Evolutionary conservation across 2,888 invertebrate genomes (phyloP).

Genomic region (Notodonta ziczac): DNA sequence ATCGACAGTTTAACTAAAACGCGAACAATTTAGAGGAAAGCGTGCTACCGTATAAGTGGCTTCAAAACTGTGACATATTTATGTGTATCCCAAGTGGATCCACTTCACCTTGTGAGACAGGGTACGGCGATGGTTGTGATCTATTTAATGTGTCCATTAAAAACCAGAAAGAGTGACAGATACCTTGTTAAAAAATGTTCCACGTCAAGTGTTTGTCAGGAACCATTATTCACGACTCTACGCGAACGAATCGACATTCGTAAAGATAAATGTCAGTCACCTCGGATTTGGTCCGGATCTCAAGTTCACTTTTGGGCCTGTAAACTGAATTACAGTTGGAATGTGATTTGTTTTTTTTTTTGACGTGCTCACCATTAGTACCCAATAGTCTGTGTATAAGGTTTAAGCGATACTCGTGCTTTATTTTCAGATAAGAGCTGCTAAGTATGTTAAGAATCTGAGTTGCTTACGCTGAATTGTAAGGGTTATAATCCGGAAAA

Average conservation of each 20-base stretch:
- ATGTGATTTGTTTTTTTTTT: neutral
- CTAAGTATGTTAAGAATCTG: neutral
- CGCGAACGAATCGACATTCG: neutral
- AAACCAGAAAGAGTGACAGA: neutral
- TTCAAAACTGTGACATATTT: neutral
- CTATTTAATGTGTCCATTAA: neutral
- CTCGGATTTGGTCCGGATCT: neutral
- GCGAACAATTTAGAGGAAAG: no score
- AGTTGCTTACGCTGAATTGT: no score
- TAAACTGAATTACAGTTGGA: neutral
- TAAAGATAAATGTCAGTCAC: neutral
- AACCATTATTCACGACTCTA: neutral
- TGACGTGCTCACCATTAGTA: neutral
- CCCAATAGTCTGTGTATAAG: neutral
- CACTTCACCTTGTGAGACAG: neutral
- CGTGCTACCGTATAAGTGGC: no score
- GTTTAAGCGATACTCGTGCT: neutral
- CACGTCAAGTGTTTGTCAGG: neutral
- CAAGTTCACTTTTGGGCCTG: neutral
- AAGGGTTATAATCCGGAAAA: no score
- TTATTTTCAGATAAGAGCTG: neutral
- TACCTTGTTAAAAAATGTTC: neutral
- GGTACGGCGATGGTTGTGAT: neutral
- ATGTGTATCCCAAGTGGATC: constrained; percentile 1
- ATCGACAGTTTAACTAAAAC: no score